phyloP scores from a whole-genome alignment of 2,797 vertebrate species.

The Oceanodroma leucorhoa region DNA sequence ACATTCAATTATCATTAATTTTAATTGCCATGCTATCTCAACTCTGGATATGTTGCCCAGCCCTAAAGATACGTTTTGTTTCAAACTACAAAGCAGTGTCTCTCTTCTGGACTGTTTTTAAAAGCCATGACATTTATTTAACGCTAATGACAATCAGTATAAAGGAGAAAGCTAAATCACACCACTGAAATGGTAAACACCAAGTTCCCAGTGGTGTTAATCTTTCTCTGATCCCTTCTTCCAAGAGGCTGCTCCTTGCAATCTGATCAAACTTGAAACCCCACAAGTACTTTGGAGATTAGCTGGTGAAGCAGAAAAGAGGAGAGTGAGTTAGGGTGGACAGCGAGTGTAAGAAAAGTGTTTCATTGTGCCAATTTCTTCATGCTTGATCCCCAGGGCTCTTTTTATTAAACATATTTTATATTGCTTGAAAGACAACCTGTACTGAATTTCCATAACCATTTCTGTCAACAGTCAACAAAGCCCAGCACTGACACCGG shows the following conservation, averaged over 20 bases:
- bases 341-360: background rate
- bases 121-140: constrained; percentile 22
- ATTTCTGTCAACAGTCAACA: background rate
- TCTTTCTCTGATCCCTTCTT: constrained; percentile 20
- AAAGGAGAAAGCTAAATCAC: constrained; percentile 11
- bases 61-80: constrained; percentile 7
- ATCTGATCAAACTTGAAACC: constrained; percentile 44
- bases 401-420: background rate
- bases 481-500: background rate
- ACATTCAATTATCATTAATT: constrained; percentile 25
- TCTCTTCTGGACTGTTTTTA: background rate
- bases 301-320: constrained; percentile 5
- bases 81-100: constrained; percentile 10
- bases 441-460: background rate
- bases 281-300: background rate
- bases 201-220: background rate
- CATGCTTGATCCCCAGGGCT: background rate
- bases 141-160: background rate
- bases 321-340: background rate
- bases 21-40: constrained; percentile 12
- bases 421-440: background rate
- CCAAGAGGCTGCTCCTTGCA: background rate
- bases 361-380: background rate
- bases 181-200: background rate
- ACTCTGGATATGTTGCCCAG: background rate